Conservation (phyloP, 1,140 invertebrate species). For the Chelonus insularis region DNA sequence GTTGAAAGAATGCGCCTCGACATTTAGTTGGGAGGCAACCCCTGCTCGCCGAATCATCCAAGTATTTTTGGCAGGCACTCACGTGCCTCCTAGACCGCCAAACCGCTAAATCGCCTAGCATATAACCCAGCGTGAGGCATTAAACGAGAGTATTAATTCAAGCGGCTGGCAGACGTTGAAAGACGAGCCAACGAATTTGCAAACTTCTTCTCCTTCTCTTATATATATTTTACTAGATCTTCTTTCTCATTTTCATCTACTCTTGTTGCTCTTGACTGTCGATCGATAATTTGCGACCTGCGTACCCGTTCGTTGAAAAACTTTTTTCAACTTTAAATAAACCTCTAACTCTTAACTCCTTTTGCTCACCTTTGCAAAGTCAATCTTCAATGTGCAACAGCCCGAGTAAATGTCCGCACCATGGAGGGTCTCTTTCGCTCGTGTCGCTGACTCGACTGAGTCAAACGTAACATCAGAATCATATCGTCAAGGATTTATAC, state of each 20-base stretch:
- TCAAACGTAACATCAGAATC: slow-evolving; percentile 78
- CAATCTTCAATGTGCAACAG: slow-evolving; percentile 98
- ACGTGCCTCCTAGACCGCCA: slow-evolving; percentile 19
- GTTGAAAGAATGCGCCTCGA: neutral
- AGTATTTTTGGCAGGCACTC: slow-evolving; percentile 16
- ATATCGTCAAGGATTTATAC: slow-evolving; percentile 58
- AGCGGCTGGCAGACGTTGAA: slow-evolving; percentile 20
- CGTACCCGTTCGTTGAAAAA: slow-evolving; percentile 18
- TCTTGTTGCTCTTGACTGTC: slow-evolving; percentile 8
- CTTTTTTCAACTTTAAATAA: slow-evolving; percentile 17
- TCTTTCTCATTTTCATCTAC: neutral
- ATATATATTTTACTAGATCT: neutral
- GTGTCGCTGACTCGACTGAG: slow-evolving; percentile 88
- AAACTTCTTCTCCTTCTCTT: slow-evolving; percentile 4
- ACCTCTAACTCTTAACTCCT: neutral
- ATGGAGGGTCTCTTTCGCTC: slow-evolving; percentile 92
- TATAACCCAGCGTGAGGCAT: slow-evolving; percentile 27
- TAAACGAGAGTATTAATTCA: slow-evolving; percentile 32
- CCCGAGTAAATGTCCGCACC: slow-evolving; percentile 99
- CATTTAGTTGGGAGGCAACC: slow-evolving; percentile 8
- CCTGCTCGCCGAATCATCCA: neutral
- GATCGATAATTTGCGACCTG: slow-evolving; percentile 35
- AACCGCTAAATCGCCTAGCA: slow-evolving; percentile 27
- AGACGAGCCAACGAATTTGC: slow-evolving; percentile 14
- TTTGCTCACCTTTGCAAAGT: slow-evolving; percentile 93